These are phyloP conservation scores for Alviniconcha strummeri DNA, from an alignment of 2,888 invertebrate species.

Conservation along the genomic window DNA sequence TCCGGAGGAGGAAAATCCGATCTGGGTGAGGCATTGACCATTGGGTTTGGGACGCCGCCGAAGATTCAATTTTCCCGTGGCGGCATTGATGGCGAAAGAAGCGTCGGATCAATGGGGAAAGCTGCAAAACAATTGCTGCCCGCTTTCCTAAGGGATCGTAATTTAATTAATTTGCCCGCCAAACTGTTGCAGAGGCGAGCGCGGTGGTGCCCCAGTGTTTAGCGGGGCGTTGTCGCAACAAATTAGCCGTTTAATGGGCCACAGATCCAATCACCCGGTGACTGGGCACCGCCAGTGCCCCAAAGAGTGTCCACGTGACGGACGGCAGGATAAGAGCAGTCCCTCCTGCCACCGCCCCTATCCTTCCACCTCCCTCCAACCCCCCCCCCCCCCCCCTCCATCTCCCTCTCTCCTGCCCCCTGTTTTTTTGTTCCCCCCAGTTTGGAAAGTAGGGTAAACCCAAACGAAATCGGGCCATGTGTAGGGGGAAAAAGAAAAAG, in stretches of 20 bases:
- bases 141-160: conserved; percentile 23
- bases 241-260: conserved; percentile 23
- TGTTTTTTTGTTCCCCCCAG: too few relatives aligned
- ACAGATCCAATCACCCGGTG: neutral
- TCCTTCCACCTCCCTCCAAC: neutral
- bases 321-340: neutral
- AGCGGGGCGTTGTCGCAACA: conserved; percentile 20
- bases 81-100: conserved; percentile 4
- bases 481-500: too few relatives aligned
- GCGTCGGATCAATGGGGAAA: conserved; percentile 25
- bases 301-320: neutral
- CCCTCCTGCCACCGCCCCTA: neutral
- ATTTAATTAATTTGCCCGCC: conserved; percentile 31
- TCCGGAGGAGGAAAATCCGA: neutral
- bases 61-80: conserved; percentile 19
- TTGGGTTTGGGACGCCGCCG: neutral
- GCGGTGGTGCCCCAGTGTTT: neutral
- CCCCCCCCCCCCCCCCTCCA: neutral
- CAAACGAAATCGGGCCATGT: too few relatives aligned
- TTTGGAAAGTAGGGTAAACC: too few relatives aligned
- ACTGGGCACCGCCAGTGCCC: too few relatives aligned
- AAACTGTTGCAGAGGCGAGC: neutral
- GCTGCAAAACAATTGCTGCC: conserved; percentile 28
- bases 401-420: neutral
- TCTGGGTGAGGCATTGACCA: neutral